phyloP scores from a whole-genome alignment of 2,797 vertebrate genomes.

The Peromyscus attwateri region DNA sequence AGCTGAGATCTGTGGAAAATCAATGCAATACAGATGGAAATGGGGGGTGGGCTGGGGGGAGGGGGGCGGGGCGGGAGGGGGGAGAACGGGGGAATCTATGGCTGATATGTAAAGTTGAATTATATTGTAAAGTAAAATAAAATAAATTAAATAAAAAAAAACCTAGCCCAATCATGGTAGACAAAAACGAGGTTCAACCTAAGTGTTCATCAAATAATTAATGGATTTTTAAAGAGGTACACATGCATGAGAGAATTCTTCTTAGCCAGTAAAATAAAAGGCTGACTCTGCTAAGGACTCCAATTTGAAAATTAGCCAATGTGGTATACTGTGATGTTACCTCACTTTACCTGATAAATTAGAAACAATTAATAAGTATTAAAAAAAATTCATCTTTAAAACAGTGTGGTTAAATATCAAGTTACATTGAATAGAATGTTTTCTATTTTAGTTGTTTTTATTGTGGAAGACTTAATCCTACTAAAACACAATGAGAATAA shows the following conservation, averaged over 20 bases:
- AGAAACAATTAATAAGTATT: neutral
- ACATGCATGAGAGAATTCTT: neutral
- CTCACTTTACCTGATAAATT: neutral
- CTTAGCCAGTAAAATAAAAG: neutral
- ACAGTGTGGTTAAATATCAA: too few species aligned
- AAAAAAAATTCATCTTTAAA: neutral
- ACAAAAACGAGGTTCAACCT: neutral
- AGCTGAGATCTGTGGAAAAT: too few species aligned
- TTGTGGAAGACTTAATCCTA: neutral
- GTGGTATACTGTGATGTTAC: neutral
- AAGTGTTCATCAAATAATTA: neutral
- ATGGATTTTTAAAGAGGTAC: neutral
- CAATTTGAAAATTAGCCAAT: neutral
- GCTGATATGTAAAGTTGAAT: too few species aligned
- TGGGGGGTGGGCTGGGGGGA: too few species aligned
- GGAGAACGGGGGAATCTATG: too few species aligned
- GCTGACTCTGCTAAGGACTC: neutral
- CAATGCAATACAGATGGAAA: too few species aligned
- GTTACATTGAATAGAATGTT: neutral
- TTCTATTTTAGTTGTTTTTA: neutral
- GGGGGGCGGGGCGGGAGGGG: too few species aligned
- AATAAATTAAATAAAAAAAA: too few species aligned
- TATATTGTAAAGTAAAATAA: too few species aligned
- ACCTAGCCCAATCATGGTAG: neutral
- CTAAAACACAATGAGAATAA: neutral